A percentile compares a stretch with the other conserved stretches of the same genome.
phyloP scores from a whole-genome alignment of 2,888 invertebrate species.

The Nineta flava region DNA sequence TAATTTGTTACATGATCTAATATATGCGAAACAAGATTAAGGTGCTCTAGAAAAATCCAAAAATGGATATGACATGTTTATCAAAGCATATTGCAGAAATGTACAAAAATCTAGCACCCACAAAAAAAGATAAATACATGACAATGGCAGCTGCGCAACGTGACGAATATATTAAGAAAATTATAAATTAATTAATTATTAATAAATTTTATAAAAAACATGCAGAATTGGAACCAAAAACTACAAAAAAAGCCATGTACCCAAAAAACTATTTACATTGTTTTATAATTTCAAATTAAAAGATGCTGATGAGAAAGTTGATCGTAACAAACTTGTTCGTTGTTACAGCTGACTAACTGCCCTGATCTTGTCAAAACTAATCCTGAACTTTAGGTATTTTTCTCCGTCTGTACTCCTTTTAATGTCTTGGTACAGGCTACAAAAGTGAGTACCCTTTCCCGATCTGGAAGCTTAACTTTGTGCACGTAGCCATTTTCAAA shows the following conservation, averaged over 20 bases:
- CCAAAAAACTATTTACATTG: constrained; percentile 28
- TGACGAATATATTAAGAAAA: constrained; percentile 29
- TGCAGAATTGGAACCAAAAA: constrained; percentile 24
- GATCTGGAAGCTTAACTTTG: too few species aligned
- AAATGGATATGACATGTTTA: constrained; percentile 29
- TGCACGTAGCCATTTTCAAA: too few species aligned
- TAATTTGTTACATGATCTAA: constrained; percentile 33
- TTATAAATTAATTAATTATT: too few species aligned
- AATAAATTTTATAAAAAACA: constrained; percentile 28
- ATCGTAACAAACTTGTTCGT: too few species aligned
- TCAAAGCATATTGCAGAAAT: constrained; percentile 30
- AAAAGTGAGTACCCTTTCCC: too few species aligned
- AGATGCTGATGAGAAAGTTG: constrained; percentile 17
- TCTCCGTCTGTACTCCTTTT: too few species aligned
- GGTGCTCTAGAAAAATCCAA: constrained; percentile 29
- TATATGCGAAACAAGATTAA: constrained; percentile 31
- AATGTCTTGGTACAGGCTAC: too few species aligned
- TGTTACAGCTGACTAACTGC: too few species aligned
- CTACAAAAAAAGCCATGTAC: constrained; percentile 17
- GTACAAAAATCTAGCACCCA: constrained; percentile 28
- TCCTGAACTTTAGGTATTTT: too few species aligned
- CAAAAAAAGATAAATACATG: constrained; percentile 30
- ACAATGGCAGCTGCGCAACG: constrained; percentile 27
- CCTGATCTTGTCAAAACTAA: too few species aligned
- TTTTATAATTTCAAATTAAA: constrained; percentile 23